Evolutionary conservation across 2,797 vertebrate species (phyloP).

Genomic region (Karalla daura): DNA sequence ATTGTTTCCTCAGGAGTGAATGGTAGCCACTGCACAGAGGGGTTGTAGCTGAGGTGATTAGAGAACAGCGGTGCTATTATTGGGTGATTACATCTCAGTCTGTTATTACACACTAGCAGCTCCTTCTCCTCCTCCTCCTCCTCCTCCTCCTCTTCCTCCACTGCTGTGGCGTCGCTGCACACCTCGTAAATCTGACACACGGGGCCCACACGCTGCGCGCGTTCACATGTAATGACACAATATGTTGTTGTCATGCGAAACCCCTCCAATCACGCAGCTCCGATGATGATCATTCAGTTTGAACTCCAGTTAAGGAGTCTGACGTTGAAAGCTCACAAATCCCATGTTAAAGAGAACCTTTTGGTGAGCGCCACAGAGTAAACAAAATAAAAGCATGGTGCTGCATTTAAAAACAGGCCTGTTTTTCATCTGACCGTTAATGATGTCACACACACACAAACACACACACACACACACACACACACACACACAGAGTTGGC

Average conservation of each 20-base stretch:
- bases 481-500: slow-evolving; percentile 20
- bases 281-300: slow-evolving; percentile 44
- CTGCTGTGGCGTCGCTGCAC: slow-evolving; percentile 38
- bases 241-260: slow-evolving; percentile 34
- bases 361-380: slow-evolving; percentile 6
- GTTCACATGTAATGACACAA: slow-evolving; percentile 44
- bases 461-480: neutral
- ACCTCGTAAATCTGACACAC: slow-evolving; percentile 69
- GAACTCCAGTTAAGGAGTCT: slow-evolving; percentile 33
- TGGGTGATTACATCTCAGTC: slow-evolving; percentile 65
- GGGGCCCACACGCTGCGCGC: slow-evolving; percentile 35
- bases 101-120: slow-evolving; percentile 65
- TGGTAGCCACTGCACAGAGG: slow-evolving; percentile 48
- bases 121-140: no score
- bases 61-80: slow-evolving; percentile 64
- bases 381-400: slow-evolving; percentile 13
- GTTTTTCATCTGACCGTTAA: slow-evolving; percentile 36
- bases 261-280: slow-evolving; percentile 22
- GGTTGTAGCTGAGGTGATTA: slow-evolving; percentile 60
- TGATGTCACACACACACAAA: slow-evolving; percentile 12
- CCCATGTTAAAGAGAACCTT: slow-evolving; percentile 1
- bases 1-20: slow-evolving; percentile 53
- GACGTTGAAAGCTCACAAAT: slow-evolving; percentile 15
- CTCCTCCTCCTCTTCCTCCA: no score
- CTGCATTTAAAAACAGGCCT: slow-evolving; percentile 26